Evolutionary conservation across 2,888 invertebrate species (phyloP).

Genomic region (Dastarcus helophoroides): DNA sequence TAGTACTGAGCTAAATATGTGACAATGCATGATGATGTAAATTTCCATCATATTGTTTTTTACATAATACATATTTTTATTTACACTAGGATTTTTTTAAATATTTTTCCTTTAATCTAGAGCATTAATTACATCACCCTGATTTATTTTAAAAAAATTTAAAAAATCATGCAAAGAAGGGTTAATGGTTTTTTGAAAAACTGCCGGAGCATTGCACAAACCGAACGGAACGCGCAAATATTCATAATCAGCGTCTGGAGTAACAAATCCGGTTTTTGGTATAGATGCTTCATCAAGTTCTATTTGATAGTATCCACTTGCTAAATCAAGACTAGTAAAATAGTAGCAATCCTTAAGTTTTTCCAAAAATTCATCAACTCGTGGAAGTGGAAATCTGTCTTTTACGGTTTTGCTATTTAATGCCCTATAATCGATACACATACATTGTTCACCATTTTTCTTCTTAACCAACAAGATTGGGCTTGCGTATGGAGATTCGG

Average conservation of each 20-base stretch:
- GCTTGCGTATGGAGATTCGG: slow-evolving; percentile 12
- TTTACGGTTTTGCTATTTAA: slow-evolving; percentile 10
- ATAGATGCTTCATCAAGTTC: slow-evolving; percentile 4
- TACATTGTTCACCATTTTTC: slow-evolving; percentile 10
- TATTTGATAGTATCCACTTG: slow-evolving; percentile 8
- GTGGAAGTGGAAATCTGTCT: slow-evolving; percentile 8
- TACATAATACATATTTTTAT: no score
- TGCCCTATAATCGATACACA: slow-evolving; percentile 10
- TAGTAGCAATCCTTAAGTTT: not conserved
- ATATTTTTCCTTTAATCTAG: no score
- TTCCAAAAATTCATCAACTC: slow-evolving; percentile 5
- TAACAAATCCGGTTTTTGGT: slow-evolving; percentile 12
- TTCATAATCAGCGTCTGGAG: slow-evolving; percentile 13
- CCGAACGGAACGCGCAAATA: slow-evolving; percentile 13
- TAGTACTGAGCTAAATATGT: no score
- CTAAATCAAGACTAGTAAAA: slow-evolving; percentile 9
- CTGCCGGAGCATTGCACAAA: slow-evolving; percentile 16
- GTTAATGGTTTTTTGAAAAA: slow-evolving; percentile 12
- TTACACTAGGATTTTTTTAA: no score
- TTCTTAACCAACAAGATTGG: slow-evolving; percentile 14
- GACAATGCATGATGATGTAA: no score
- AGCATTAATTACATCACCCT: no score
- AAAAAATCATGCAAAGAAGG: no score
- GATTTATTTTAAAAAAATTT: no score
- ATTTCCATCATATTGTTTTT: no score